Percentiles rank a stretch among this genome's conserved stretches.
Conservation (phyloP, 2,113 vertebrate species). For the Alaudala cheleensis region DNA sequence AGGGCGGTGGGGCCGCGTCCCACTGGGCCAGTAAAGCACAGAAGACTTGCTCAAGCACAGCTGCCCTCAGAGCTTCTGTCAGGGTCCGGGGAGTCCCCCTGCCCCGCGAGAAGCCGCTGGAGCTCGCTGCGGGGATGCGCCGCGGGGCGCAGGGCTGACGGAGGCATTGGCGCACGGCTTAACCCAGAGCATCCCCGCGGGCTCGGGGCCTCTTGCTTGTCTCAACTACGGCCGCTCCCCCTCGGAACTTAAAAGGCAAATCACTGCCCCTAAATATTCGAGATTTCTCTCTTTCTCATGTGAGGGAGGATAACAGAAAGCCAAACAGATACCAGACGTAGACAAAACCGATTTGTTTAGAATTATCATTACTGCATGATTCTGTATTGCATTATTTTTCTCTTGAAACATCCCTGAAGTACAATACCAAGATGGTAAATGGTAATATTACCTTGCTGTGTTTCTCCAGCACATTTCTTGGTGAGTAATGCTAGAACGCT, state of each 20-base stretch:
- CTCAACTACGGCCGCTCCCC: accelerated
- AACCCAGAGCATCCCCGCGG: not conserved
- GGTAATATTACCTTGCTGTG: not conserved
- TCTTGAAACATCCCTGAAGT: not conserved
- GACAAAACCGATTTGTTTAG: not conserved
- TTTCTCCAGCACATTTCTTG: not conserved
- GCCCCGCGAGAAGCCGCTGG: not conserved
- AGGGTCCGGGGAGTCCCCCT: not conserved
- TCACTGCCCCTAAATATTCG: not conserved
- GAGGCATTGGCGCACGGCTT: not conserved
- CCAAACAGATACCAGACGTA: not conserved
- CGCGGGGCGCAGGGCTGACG: not conserved
- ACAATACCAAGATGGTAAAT: not conserved
- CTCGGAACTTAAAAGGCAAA: not conserved
- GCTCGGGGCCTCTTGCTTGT: accelerated
- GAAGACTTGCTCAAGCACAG: not conserved
- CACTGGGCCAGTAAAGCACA: accelerated
- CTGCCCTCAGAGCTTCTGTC: not conserved
- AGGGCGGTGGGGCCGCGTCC: not conserved
- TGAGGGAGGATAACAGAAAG: not conserved
- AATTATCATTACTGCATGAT: not conserved
- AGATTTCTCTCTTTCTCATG: not conserved
- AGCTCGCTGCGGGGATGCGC: not conserved
- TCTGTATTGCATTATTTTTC: not conserved
- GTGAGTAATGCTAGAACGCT: not conserved